Conservation (phyloP, 1,140 invertebrate genomes). For the Platorchestia sp. region DNA sequence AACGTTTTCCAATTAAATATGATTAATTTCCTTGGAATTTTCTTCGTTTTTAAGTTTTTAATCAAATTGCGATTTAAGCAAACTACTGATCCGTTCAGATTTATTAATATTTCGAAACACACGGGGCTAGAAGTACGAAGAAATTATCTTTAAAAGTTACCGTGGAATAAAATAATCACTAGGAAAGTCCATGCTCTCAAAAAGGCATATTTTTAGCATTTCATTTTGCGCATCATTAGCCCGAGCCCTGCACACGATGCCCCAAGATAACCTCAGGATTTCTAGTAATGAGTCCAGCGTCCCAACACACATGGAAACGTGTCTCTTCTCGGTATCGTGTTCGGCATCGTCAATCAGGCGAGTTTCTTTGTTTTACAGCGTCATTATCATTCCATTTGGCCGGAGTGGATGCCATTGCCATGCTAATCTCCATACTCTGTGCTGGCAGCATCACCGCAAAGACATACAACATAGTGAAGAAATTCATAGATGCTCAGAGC, state of each 20-base stretch:
- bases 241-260: not conserved
- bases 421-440: not conserved
- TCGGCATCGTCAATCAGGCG: slow-evolving; percentile 12
- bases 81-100: too few relatives aligned
- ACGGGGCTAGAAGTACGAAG: too few relatives aligned
- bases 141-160: too few relatives aligned
- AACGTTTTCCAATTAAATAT: too few relatives aligned
- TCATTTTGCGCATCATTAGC: not conserved
- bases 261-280: not conserved
- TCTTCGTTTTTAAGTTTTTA: too few relatives aligned
- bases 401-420: not conserved
- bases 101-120: too few relatives aligned
- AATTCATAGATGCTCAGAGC: not conserved
- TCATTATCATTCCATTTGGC: slow-evolving; percentile 38
- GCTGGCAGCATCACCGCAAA: not conserved
- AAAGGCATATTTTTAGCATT: not conserved
- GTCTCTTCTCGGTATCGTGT: not conserved
- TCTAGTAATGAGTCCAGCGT: not conserved
- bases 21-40: too few relatives aligned
- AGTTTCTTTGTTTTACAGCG: slow-evolving; percentile 8
- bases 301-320: not conserved
- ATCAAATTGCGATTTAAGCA: too few relatives aligned
- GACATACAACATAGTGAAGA: not conserved
- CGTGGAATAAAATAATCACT: too few relatives aligned
- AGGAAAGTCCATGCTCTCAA: too few relatives aligned